A percentile compares a stretch with the other conserved stretches of the same genome.
Conservation (phyloP, 2,797 vertebrate genomes). For the Xenops minutus region DNA sequence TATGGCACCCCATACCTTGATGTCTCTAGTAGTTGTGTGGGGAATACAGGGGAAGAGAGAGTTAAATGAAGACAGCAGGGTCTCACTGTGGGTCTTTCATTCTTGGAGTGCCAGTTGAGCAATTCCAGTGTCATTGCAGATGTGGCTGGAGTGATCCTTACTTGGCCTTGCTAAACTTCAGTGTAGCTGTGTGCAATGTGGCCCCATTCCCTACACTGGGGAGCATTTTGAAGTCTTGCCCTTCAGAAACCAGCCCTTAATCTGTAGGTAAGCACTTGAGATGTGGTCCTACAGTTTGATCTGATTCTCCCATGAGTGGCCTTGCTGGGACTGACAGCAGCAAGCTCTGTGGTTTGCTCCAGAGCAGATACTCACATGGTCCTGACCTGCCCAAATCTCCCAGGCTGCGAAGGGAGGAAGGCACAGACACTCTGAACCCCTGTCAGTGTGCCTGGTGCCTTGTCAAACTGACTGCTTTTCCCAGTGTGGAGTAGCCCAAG, state of each 20-base stretch:
- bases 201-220: not conserved
- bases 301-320: rapidly evolving
- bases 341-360: not conserved
- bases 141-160: not conserved
- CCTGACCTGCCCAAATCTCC: not conserved
- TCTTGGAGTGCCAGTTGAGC: not conserved
- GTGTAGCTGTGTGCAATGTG: rapidly evolving
- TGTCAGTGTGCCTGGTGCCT: rapidly evolving
- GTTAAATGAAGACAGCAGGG: not conserved
- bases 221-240: not conserved
- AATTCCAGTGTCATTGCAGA: not conserved
- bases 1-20: not conserved
- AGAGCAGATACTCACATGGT: not conserved
- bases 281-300: not conserved
- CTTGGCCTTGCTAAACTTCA: not conserved
- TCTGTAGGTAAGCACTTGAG: not conserved
- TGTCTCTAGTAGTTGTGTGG: not conserved
- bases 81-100: not conserved
- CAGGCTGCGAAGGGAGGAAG: not conserved
- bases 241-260: not conserved
- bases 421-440: rapidly evolving
- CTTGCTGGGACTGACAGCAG: not conserved
- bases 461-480: not conserved
- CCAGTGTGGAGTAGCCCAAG: not conserved
- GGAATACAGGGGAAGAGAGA: not conserved